Base-by-base conservation (phyloP, 2,888 invertebrate species). In the Electrophaes corylata region DNA sequence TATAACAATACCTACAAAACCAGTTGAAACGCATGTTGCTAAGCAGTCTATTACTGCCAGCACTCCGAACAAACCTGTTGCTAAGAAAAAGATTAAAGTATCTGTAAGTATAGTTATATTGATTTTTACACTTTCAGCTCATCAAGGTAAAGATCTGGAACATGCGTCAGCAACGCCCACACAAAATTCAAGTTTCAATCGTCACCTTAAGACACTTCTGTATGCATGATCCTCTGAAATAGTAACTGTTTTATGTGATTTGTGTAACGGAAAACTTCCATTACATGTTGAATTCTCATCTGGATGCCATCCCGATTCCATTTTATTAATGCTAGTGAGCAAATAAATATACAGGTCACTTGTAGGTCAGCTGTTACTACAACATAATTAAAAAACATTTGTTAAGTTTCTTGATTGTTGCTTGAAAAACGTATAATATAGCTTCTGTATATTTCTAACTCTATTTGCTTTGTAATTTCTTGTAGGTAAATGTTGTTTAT, bases 41-140 rank as follows among this genome's bases (percentile, higher is more conserved):
- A 44, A 43, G 35, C 41, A 50, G 19, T n/a, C 19, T 1, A 16
- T 46, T 18, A 2, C 64, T 26, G 57, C 60, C 3, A 58, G 67
- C 14, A 41, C 29, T 23, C 44, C 61, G n/a, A 74, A 78, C 5
- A 89, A 85, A 67, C 90, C 89, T 20, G 78, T 86, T 18, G 89
- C 87, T 6, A 89, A 84, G 67, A 91, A 91, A 70, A 91, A 91
- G 68, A 73, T 83, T 2, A 80, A 80, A 71, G 85, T 89, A 31
- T 73, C 84, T 39, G 90, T 91, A 71, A 86, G 87, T 85, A 66
- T 48, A 29, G 10, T 6, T 29, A 4, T 29, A 26, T 26, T 29
- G 26, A 4, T 23, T 23, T 23, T 23, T 2, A 23, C 2, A 10
- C 10, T 2, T 29, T 29, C 10, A 3, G 1, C 20, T 29, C 10